Evolutionary conservation across 1,140 invertebrate genomes (phyloP).

Genomic region (Bombyx mandarina): DNA sequence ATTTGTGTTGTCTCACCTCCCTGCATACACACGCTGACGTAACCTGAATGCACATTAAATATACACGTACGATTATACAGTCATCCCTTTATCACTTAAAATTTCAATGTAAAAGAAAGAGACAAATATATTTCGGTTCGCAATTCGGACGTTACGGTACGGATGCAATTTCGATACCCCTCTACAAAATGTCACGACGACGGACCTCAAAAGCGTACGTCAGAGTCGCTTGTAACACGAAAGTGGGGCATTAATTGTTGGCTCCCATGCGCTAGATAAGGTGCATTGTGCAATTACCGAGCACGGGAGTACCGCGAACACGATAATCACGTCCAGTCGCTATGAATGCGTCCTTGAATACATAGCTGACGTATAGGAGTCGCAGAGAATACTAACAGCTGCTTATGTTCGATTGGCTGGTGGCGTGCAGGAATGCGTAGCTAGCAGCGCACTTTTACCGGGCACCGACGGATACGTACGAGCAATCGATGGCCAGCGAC

Average conservation of each 20-base stretch:
- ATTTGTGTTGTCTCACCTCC: too few relatives aligned
- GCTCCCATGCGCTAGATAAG: slow-evolving; percentile 55
- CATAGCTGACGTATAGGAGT: slow-evolving; percentile 18
- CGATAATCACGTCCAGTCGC: slow-evolving; percentile 49
- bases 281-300: slow-evolving; percentile 54
- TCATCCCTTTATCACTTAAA: too few relatives aligned
- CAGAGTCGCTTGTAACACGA: slow-evolving; percentile 29
- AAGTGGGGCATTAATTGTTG: slow-evolving; percentile 58
- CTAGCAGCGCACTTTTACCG: slow-evolving; percentile 33
- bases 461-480: slow-evolving; percentile 12
- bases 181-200: too few relatives aligned
- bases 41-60: too few relatives aligned
- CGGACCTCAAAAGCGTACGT: slow-evolving; percentile 12
- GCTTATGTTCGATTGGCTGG: slow-evolving; percentile 11
- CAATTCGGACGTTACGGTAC: too few relatives aligned
- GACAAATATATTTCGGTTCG: too few relatives aligned
- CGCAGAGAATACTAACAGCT: slow-evolving; percentile 11
- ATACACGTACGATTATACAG: too few relatives aligned
- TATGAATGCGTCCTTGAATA: slow-evolving; percentile 60
- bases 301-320: slow-evolving; percentile 29
- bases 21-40: too few relatives aligned
- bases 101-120: too few relatives aligned
- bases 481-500: slow-evolving; percentile 15
- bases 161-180: too few relatives aligned
- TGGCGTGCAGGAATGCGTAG: slow-evolving; percentile 16